Conservation (phyloP, 1,140 invertebrate species). For the Magallana ariakensis region DNA sequence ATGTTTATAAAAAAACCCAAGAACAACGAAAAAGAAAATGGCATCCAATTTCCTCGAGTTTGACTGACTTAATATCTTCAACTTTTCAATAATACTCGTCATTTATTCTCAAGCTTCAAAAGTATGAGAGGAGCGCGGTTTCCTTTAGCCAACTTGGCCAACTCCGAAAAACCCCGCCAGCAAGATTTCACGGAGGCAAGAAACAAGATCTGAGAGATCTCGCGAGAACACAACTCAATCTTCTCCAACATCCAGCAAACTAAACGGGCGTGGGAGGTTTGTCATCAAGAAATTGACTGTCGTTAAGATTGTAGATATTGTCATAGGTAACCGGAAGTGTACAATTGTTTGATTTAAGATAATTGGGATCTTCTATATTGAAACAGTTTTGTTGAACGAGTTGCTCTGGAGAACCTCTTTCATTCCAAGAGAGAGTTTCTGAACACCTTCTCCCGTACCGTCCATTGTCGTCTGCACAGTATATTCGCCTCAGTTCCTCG, state of each 20-base stretch:
- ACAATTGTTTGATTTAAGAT: slow-evolving; percentile 10
- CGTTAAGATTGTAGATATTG: slow-evolving; percentile 3
- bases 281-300: background rate
- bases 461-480: slow-evolving; percentile 10
- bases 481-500: background rate
- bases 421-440: slow-evolving; percentile 57
- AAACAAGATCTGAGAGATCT: background rate
- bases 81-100: slow-evolving; percentile 31
- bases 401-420: slow-evolving; percentile 61
- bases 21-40: background rate
- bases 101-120: background rate
- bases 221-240: background rate
- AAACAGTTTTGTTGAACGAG: slow-evolving; percentile 8
- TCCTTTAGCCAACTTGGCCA: background rate
- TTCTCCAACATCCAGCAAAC: background rate
- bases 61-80: background rate
- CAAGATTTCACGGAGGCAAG: slow-evolving; percentile 13
- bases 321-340: background rate
- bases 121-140: background rate
- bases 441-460: slow-evolving; percentile 33
- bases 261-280: slow-evolving; percentile 25
- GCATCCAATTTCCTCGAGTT: slow-evolving; percentile 22
- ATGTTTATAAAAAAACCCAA: background rate
- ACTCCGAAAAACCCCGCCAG: slow-evolving; percentile 25
- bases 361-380: slow-evolving; percentile 41